Evolutionary conservation across 1,140 invertebrate genomes (phyloP), one percentile per base, ranked within the genome.

Genomic region (Chelonus insularis): DNA sequence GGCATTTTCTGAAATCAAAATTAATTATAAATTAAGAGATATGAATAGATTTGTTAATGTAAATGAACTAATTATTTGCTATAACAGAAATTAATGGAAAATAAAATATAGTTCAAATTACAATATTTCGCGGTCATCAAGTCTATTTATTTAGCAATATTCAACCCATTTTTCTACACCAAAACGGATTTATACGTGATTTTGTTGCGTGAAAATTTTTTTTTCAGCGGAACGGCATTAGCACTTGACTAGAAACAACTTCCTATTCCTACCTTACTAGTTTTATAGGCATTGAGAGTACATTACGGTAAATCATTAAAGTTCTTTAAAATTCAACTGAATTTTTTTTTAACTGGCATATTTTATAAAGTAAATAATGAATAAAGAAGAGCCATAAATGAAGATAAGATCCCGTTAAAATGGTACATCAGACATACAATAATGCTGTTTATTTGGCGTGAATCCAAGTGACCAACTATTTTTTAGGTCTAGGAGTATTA

Each of bases 1-100:
- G 39, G 16, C 64, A 65, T 65, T 62, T 29, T 50, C 16, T 65
- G 70, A 63, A 68, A 70, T 20, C n/a, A 41, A 41, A 57, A 41
- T 1, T 1, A 45, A 48, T 45, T 55, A 41, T 18, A 32, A 57
- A 41, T 50, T 62, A 37, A 12, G 36, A 37, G 36, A 37, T 37
- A 29, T n/a, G n/a, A n/a, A n/a, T n/a, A n/a, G n/a, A n/a, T n/a
- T n/a, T n/a, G n/a, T n/a, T n/a, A n/a, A n/a, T n/a, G n/a, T n/a
- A n/a, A n/a, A n/a, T n/a, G n/a, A n/a, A n/a, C n/a, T n/a, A n/a
- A n/a, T n/a, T n/a, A n/a, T n/a, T n/a, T n/a, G n/a, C n/a, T n/a
- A n/a, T n/a, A 41, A 14, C 37, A 41, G 55, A 61, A 55, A 25
- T 60, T n/a, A n/a, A n/a, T n/a, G n/a, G n/a, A n/a, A n/a, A n/a